Conservation (phyloP, 2,113 vertebrate species). For the Circaetus gallicus region DNA sequence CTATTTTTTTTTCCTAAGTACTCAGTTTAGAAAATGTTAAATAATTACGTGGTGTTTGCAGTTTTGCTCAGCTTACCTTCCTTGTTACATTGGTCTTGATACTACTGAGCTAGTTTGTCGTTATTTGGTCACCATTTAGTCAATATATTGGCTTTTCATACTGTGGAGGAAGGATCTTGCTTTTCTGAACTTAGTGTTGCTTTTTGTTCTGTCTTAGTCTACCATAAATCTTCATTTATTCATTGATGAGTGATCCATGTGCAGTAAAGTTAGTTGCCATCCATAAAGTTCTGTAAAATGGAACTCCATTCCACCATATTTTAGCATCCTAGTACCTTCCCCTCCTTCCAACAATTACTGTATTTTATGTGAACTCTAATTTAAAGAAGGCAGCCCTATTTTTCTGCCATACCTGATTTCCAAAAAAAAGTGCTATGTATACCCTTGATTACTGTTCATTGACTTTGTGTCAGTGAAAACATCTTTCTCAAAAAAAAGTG, state of each 20-base stretch:
- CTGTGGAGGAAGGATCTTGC: not conserved
- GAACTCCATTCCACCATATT: not conserved
- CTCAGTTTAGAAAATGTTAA: not conserved
- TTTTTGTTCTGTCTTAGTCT: not conserved
- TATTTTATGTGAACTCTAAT: not conserved
- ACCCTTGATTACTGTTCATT: not conserved
- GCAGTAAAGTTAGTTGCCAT: not conserved
- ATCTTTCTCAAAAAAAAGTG: not conserved
- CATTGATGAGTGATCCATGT: not conserved
- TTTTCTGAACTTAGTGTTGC: not conserved
- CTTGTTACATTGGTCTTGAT: not conserved
- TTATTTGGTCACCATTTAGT: not conserved
- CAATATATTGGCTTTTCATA: not conserved
- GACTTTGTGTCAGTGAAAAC: not conserved
- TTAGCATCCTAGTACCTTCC: not conserved
- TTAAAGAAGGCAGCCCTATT: not conserved
- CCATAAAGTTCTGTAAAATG: not conserved
- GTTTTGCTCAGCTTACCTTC: not conserved
- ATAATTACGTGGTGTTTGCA: not conserved
- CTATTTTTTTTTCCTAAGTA: not conserved
- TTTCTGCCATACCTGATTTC: not conserved
- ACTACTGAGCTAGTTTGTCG: not conserved
- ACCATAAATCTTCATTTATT: not conserved
- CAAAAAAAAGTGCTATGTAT: not conserved
- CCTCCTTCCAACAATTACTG: not conserved